Evolutionary conservation across 2,797 vertebrate species (phyloP).

Genomic region (Graptemys geographica): DNA sequence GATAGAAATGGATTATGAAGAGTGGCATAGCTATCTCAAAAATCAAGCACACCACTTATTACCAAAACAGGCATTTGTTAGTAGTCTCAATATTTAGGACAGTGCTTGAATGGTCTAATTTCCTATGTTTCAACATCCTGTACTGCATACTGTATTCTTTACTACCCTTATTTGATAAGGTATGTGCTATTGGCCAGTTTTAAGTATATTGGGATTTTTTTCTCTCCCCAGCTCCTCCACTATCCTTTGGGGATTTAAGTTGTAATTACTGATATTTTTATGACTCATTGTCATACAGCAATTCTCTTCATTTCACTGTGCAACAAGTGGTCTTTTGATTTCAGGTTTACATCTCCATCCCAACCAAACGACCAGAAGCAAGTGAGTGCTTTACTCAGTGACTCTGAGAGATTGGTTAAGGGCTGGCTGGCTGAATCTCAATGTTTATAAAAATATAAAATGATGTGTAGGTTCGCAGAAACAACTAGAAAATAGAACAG

Average conservation of each 20-base stretch:
- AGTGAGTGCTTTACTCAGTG: not conserved
- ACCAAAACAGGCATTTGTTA: not conserved
- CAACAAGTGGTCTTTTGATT: not conserved
- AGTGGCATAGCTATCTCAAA: not conserved
- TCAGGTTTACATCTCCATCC: not conserved
- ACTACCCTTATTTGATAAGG: not conserved
- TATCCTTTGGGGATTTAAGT: not conserved
- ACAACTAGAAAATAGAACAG: not conserved
- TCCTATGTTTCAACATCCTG: not conserved
- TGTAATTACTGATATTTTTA: not conserved
- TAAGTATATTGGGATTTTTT: not conserved
- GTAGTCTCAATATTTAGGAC: not conserved
- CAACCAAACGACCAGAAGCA: not conserved
- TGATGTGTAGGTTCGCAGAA: not conserved
- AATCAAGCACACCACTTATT: not conserved
- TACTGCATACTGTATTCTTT: not conserved
- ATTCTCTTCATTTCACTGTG: not conserved
- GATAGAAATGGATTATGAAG: not conserved
- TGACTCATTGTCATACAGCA: not conserved
- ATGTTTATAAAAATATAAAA: not conserved
- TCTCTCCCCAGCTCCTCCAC: not conserved
- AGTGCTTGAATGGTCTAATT: not conserved
- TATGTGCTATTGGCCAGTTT: not conserved
- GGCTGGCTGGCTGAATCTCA: not conserved
- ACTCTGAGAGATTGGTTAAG: not conserved